Evolutionary conservation across 2,113 vertebrate species (phyloP).

Genomic region (Aepyceros melampus): DNA sequence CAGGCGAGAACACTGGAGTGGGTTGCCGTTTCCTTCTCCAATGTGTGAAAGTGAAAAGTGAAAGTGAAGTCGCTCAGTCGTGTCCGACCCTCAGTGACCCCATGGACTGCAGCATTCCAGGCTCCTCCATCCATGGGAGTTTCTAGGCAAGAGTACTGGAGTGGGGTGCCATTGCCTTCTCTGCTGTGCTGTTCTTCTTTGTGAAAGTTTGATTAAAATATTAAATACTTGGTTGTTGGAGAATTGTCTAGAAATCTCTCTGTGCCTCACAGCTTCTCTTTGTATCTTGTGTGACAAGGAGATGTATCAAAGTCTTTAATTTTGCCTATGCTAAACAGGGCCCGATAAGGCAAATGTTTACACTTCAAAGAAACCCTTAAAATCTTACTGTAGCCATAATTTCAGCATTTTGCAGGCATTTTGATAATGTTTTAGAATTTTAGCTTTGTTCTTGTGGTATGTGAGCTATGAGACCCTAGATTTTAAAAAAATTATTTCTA

Average conservation of each 20-base stretch:
- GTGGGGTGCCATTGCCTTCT: too few species aligned
- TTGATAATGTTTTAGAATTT: background rate
- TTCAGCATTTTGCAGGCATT: background rate
- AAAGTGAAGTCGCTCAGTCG: too few species aligned
- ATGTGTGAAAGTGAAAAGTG: too few species aligned
- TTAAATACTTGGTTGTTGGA: background rate
- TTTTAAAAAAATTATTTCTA: background rate
- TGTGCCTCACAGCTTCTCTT: background rate
- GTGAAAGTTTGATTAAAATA: slow-evolving; percentile 1
- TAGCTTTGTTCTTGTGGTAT: background rate
- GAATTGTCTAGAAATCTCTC: background rate
- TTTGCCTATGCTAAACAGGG: background rate
- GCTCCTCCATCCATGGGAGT: too few species aligned
- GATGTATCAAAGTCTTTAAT: background rate
- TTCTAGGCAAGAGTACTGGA: too few species aligned
- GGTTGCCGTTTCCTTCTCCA: too few species aligned
- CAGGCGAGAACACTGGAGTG: too few species aligned
- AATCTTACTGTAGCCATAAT: background rate
- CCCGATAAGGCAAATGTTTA: background rate
- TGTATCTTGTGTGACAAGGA: background rate
- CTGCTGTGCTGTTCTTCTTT: background rate
- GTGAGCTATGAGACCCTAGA: background rate
- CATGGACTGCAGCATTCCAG: too few species aligned
- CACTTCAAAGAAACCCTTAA: background rate
- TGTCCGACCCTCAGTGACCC: too few species aligned